Conservation (phyloP, 2,888 invertebrate species). For the Cheilosia vernalis region DNA sequence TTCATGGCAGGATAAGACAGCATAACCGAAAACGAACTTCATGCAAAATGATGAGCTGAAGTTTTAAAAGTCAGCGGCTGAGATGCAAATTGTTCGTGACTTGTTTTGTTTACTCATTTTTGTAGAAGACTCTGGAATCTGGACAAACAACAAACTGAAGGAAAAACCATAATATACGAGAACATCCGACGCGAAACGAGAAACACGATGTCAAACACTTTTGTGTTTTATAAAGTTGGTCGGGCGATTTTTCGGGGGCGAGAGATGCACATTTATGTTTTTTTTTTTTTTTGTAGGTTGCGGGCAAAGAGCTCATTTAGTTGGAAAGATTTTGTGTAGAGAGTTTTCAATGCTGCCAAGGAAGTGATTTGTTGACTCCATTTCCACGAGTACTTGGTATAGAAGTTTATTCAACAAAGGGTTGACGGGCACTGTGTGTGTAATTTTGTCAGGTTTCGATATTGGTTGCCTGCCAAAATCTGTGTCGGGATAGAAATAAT, state of each 20-base stretch:
- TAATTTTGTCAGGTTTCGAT: too few species aligned
- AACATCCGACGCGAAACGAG: background rate
- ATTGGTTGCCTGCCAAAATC: too few species aligned
- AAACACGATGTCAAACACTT: background rate
- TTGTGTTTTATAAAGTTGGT: background rate
- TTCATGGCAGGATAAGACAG: background rate
- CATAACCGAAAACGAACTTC: background rate
- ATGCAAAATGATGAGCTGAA: background rate
- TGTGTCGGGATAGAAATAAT: too few species aligned
- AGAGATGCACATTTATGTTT: background rate
- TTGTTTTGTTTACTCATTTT: background rate
- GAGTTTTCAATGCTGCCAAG: background rate
- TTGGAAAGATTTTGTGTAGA: background rate
- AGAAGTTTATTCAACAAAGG: too few species aligned
- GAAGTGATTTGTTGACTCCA: too few species aligned
- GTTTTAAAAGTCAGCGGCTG: background rate
- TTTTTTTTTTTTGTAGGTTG: background rate
- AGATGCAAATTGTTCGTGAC: constrained; percentile 1
- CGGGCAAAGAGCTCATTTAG: background rate
- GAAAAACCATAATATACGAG: background rate
- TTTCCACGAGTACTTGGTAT: too few species aligned
- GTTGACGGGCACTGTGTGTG: too few species aligned
- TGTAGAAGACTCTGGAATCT: background rate
- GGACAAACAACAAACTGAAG: background rate
- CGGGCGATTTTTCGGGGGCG: background rate